Conservation (phyloP, 2,888 invertebrate species). For the Dyspetes luteomarginatus region DNA sequence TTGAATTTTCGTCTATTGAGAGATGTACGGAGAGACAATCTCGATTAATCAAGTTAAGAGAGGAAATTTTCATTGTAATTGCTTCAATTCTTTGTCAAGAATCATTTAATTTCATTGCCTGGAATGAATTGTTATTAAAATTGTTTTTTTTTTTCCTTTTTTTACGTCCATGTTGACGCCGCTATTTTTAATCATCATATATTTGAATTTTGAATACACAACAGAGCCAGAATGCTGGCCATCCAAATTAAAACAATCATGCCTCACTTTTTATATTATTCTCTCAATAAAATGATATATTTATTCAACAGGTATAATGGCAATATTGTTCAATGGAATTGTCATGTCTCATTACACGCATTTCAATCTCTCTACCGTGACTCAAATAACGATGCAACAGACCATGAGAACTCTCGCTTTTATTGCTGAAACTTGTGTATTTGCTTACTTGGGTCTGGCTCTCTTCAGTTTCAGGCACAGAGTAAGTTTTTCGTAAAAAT, state of each 20-base stretch:
- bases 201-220: too few species aligned
- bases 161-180: too few species aligned
- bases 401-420: slow-evolving; percentile 98
- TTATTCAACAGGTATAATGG: slow-evolving; percentile 94
- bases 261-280: slow-evolving; percentile 23
- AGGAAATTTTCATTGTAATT: too few species aligned
- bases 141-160: too few species aligned
- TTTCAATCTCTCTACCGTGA: slow-evolving; percentile 98
- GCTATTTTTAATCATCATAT: too few species aligned
- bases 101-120: too few species aligned
- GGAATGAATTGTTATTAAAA: too few species aligned
- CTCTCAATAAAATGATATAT: slow-evolving; percentile 73
- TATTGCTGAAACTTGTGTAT: slow-evolving; percentile 99
- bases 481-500: slow-evolving; percentile 83
- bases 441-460: slow-evolving; percentile 98
- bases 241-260: background rate
- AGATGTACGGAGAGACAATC: too few species aligned
- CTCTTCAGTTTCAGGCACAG: slow-evolving; percentile 97
- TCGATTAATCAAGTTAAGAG: too few species aligned
- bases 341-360: slow-evolving; percentile 99
- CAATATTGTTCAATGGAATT: slow-evolving; percentile 98
- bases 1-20: too few species aligned
- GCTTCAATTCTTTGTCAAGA: too few species aligned
- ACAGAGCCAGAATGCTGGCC: too few species aligned
- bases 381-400: slow-evolving; percentile 99